phyloP scores from a whole-genome alignment of 2,888 invertebrate genomes.

The Amphiduros pacificus region DNA sequence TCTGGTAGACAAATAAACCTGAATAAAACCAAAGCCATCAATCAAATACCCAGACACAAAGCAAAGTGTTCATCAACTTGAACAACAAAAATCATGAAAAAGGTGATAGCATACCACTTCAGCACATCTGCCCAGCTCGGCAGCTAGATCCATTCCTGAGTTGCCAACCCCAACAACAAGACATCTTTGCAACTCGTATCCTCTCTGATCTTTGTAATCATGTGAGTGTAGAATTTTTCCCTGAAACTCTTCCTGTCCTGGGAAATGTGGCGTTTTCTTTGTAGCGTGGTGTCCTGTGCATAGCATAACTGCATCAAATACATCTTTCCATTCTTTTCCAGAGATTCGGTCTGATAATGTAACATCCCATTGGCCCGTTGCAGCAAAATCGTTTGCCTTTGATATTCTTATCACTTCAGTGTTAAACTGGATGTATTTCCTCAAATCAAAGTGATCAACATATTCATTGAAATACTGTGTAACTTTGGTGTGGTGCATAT shows the following conservation, averaged over 20 bases:
- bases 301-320: conserved; percentile 49
- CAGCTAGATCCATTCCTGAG: conserved; percentile 61
- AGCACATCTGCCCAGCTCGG: conserved; percentile 54
- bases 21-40: no score
- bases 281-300: conserved; percentile 47
- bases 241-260: conserved; percentile 39
- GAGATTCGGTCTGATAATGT: conserved; percentile 39
- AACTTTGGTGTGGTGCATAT: conserved; percentile 55
- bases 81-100: no score
- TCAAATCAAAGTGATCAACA: conserved; percentile 42
- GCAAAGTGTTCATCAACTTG: no score
- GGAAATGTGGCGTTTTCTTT: conserved; percentile 36
- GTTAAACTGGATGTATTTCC: conserved; percentile 44
- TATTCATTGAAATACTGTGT: conserved; percentile 31
- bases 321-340: conserved; percentile 30
- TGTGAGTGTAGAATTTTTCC: conserved; percentile 47
- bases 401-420: conserved; percentile 38
- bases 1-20: conserved; percentile 60
- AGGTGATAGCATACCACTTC: conserved; percentile 40
- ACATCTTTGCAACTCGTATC: conserved; percentile 53
- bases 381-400: conserved; percentile 37
- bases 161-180: conserved; percentile 63
- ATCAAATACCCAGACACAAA: no score
- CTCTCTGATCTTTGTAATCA: conserved; percentile 41
- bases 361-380: conserved; percentile 51